Evolutionary conservation across 2,888 invertebrate genomes (phyloP).

Genomic region (Galerucella nymphaeae): DNA sequence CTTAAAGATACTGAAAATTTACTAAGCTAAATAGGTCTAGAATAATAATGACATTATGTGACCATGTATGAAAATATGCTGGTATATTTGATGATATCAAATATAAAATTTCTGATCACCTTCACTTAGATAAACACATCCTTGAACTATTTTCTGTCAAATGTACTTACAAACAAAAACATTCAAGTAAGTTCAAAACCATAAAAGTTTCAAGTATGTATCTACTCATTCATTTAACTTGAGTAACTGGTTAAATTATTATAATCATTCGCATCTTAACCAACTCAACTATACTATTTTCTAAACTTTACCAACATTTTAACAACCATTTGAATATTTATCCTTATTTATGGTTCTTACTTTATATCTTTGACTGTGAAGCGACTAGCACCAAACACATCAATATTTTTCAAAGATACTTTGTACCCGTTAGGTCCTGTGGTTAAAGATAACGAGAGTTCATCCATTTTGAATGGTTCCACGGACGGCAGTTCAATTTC

Average conservation of each 20-base stretch:
- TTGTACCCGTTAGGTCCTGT: constrained; percentile 71
- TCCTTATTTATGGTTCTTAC: constrained; percentile 60
- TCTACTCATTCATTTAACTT: too few species aligned
- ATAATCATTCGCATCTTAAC: too few species aligned
- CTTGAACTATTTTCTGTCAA: not conserved
- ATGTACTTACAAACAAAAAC: not conserved
- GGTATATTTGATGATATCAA: not conserved
- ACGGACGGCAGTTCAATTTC: constrained; percentile 75
- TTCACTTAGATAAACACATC: not conserved
- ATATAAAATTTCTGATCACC: not conserved
- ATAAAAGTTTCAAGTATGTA: not conserved
- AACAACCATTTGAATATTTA: too few species aligned
- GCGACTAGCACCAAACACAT: constrained; percentile 73
- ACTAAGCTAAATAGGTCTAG: too few species aligned
- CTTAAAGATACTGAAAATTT: too few species aligned
- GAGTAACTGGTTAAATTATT: too few species aligned
- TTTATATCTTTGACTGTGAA: constrained; percentile 70
- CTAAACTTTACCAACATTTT: too few species aligned
- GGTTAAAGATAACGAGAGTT: constrained; percentile 70
- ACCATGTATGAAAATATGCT: not conserved
- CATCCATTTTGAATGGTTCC: constrained; percentile 74
- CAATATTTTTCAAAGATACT: constrained; percentile 70
- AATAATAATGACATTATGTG: too few species aligned
- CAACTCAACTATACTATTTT: too few species aligned
- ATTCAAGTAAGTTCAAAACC: not conserved